Percentiles rank a stretch among this genome's conserved stretches.
phyloP scores from a whole-genome alignment of 2,888 invertebrate genomes.

The Portevinia maculata region DNA sequence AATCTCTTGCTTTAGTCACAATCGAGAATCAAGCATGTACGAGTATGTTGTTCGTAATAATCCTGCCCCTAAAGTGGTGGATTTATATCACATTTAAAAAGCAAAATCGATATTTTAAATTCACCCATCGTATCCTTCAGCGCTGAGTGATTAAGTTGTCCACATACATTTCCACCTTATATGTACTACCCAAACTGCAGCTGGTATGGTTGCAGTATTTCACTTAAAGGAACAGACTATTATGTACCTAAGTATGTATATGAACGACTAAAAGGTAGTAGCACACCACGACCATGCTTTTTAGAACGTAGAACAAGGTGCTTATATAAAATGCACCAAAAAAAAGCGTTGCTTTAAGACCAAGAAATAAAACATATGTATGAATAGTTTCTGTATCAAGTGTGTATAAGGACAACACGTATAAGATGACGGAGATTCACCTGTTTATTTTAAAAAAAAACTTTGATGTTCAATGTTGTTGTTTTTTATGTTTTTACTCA shows the following conservation, averaged over 20 bases:
- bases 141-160: constrained; percentile 24
- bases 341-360: constrained; percentile 20
- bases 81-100: constrained; percentile 49
- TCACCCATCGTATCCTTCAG: constrained; percentile 46
- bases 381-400: not conserved
- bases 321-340: constrained; percentile 50
- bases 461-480: constrained; percentile 38
- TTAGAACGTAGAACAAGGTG: constrained; percentile 20
- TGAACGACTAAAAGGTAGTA: constrained; percentile 33
- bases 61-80: constrained; percentile 35
- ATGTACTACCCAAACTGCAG: constrained; percentile 5
- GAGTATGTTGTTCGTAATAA: not conserved
- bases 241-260: not conserved
- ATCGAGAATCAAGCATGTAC: not conserved
- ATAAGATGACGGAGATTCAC: not conserved
- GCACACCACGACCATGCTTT: not conserved
- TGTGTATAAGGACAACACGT: constrained; percentile 13
- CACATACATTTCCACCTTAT: not conserved
- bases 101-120: constrained; percentile 50
- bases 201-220: constrained; percentile 52
- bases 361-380: not conserved
- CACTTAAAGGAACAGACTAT: constrained; percentile 39
- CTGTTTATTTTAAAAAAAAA: constrained; percentile 45
- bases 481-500: not conserved
- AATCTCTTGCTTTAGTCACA: not conserved